phyloP scores from a whole-genome alignment of 2,113 vertebrate species.

The Alethe diademata region DNA sequence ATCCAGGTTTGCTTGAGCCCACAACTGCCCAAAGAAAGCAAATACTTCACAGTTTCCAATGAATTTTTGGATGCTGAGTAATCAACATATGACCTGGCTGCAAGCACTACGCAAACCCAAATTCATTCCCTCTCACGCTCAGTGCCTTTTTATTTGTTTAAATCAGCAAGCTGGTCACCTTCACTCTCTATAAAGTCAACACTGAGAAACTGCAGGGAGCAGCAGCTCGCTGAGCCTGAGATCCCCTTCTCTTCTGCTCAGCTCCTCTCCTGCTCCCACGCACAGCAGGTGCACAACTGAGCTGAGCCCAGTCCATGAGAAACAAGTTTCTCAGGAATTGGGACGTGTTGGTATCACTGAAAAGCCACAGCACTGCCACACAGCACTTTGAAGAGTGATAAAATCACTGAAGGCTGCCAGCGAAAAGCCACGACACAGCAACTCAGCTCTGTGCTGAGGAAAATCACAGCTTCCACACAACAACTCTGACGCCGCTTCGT shows the following conservation, averaged over 20 bases:
- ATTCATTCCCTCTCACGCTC: not conserved
- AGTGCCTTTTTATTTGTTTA: not conserved
- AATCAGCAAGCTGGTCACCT: not conserved
- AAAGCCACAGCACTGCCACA: not conserved
- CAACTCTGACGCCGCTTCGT: fast-evolving
- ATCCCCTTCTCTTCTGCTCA: not conserved
- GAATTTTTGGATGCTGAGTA: not conserved
- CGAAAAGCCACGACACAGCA: fast-evolving
- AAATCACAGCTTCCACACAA: not conserved
- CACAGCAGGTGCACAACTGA: not conserved
- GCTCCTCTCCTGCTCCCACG: not conserved
- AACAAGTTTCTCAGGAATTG: not conserved
- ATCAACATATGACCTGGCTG: not conserved
- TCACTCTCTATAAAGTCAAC: not conserved
- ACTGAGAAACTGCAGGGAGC: not conserved
- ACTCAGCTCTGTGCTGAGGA: not conserved
- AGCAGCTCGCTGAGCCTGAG: not conserved
- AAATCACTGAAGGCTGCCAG: not conserved
- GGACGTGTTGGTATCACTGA: fast-evolving
- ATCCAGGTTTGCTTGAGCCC: not conserved
- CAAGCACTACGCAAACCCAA: not conserved
- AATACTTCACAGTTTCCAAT: not conserved
- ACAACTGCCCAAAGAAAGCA: not conserved
- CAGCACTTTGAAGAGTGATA: not conserved
- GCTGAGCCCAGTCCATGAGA: not conserved